Conservation (phyloP, 2,797 vertebrate genomes). For the Myotis vivesi region DNA sequence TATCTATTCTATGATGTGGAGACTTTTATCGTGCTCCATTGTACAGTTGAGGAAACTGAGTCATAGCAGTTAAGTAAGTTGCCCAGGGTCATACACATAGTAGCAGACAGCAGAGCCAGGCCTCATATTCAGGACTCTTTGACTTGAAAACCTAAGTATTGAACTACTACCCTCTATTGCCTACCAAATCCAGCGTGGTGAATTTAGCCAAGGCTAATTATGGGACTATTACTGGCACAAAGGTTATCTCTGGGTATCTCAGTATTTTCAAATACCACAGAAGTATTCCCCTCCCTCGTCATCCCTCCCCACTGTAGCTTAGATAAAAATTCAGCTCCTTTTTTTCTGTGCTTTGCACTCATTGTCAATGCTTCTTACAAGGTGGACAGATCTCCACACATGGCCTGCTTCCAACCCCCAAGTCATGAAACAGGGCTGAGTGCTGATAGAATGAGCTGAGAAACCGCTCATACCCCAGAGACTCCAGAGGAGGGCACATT, state of each 20-base stretch:
- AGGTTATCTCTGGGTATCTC: neutral
- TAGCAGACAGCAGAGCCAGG: neutral
- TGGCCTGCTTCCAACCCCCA: neutral
- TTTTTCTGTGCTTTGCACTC: neutral
- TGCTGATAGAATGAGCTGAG: neutral
- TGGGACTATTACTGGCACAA: neutral
- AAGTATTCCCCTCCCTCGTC: neutral
- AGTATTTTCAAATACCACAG: neutral
- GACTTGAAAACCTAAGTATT: neutral
- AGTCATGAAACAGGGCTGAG: neutral
- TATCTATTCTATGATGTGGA: neutral
- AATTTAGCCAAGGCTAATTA: neutral
- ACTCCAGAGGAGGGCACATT: neutral
- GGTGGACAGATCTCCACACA: neutral
- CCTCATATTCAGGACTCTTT: neutral
- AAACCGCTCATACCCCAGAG: neutral
- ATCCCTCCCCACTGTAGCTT: neutral
- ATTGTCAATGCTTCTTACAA: neutral
- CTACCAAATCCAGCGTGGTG: neutral
- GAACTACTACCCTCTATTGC: neutral
- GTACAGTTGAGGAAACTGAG: constrained; percentile 9
- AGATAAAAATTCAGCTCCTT: neutral
- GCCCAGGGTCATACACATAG: neutral
- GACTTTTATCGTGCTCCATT: neutral
- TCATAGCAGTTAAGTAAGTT: neutral